Conservation (phyloP, 2,888 invertebrate genomes). For the Stramonita haemastoma region DNA sequence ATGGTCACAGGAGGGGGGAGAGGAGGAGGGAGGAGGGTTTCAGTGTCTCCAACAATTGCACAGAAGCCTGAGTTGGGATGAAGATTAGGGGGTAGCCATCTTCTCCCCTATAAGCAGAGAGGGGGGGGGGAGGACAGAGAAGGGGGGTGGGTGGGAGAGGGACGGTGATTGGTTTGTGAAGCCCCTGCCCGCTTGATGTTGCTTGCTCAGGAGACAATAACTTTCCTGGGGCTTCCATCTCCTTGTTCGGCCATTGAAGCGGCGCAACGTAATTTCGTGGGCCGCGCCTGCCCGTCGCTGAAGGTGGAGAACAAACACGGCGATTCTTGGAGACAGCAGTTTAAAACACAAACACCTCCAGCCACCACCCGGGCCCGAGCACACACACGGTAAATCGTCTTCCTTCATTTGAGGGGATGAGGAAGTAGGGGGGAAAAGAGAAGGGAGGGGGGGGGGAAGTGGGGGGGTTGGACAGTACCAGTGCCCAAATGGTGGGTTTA, state of each 20-base stretch:
- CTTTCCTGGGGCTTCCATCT: constrained; percentile 31
- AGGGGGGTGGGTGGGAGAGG: neutral
- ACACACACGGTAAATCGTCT: constrained; percentile 17
- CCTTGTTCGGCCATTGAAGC: neutral
- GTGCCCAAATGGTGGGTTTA: neutral
- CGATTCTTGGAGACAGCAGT: constrained; percentile 26
- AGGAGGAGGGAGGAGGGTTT: neutral
- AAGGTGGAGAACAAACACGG: constrained; percentile 31
- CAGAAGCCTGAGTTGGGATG: constrained; percentile 19
- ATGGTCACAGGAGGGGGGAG: neutral
- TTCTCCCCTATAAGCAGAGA: neutral
- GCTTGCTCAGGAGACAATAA: constrained; percentile 28
- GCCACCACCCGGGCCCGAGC: neutral
- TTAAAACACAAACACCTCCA: constrained; percentile 29
- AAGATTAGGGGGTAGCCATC: neutral
- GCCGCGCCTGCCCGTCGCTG: neutral
- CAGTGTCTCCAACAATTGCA: constrained; percentile 15
- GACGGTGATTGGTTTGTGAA: constrained; percentile 27
- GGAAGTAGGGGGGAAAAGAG: neutral
- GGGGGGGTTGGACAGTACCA: neutral
- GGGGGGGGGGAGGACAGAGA: neutral
- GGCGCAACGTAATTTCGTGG: constrained; percentile 22
- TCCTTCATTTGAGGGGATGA: neutral
- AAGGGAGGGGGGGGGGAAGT: neutral
- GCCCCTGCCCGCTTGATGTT: neutral